A percentile compares a stretch with the other conserved stretches of the same genome.
phyloP scores from a whole-genome alignment of 2,113 vertebrate species.

The Empidonax traillii region DNA sequence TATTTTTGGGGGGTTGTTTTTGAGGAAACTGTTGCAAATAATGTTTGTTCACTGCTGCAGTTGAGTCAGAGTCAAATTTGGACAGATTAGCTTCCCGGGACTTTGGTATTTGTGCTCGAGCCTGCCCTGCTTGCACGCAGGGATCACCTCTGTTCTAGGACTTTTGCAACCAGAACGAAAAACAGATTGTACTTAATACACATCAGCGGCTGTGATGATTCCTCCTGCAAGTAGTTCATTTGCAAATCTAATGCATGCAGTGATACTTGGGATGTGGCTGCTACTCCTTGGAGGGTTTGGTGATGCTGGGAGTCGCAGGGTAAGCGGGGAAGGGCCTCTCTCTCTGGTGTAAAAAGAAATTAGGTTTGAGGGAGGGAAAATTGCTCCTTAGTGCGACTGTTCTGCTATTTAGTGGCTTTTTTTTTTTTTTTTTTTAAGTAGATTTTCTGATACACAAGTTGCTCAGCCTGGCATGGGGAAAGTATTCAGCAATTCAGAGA shows the following conservation, averaged over 20 bases:
- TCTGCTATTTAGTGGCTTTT: neutral
- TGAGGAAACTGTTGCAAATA: neutral
- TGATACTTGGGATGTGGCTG: neutral
- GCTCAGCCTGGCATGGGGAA: neutral
- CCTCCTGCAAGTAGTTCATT: neutral
- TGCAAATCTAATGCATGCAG: neutral
- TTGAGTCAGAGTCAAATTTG: neutral
- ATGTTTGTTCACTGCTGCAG: constrained; percentile 1
- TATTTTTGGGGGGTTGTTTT: neutral
- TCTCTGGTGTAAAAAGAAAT: neutral
- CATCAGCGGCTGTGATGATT: neutral
- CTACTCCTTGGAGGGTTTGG: rapidly evolving
- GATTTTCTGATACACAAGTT: neutral
- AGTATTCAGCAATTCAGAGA: neutral
- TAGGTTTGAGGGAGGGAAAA: neutral
- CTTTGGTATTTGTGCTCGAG: neutral
- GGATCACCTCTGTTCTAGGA: neutral
- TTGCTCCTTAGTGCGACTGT: neutral
- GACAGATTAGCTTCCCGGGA: neutral
- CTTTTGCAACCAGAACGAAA: neutral
- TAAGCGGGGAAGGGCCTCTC: rapidly evolving
- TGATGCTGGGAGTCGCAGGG: neutral
- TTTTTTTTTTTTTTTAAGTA: neutral
- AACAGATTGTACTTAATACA: neutral
- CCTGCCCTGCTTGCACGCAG: neutral